Percentiles rank a stretch among this genome's conserved stretches.
Conservation (phyloP, 2,113 vertebrate species). For the Alces alces region DNA sequence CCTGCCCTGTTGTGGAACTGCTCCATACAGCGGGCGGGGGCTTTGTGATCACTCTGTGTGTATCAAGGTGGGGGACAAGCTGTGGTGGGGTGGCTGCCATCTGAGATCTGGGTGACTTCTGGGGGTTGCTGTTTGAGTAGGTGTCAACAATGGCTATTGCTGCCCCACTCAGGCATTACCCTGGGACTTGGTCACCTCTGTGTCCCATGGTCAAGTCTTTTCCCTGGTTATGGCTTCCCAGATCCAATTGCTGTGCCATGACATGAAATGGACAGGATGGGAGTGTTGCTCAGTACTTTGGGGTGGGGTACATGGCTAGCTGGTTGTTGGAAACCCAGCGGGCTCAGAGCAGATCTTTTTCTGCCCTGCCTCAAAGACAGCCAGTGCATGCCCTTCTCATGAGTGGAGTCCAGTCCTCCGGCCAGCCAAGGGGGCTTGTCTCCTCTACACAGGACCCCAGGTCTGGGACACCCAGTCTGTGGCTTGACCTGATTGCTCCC, state of each 20-base stretch:
- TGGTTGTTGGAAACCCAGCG: neutral
- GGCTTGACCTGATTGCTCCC: neutral
- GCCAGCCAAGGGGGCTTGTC: neutral
- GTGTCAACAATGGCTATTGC: neutral
- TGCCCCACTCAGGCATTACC: neutral
- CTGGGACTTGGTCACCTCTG: neutral
- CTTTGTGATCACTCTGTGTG: neutral
- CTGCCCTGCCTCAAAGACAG: neutral
- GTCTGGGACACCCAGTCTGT: neutral
- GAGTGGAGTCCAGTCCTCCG: neutral
- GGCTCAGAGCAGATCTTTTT: neutral
- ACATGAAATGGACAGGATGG: neutral
- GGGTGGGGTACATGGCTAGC: neutral
- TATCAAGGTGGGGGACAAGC: neutral
- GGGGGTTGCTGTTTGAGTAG: neutral
- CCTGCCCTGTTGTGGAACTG: neutral
- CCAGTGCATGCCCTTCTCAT: neutral
- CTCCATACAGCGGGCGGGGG: neutral
- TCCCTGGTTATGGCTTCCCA: neutral
- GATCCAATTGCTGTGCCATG: neutral
- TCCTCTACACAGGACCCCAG: neutral
- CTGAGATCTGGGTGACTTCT: neutral
- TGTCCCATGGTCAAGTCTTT: neutral
- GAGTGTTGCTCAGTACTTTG: neutral
- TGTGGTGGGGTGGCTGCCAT: neutral